phyloP scores from a whole-genome alignment of 1,140 invertebrate species.

The Schlechtendalia chinensis region DNA sequence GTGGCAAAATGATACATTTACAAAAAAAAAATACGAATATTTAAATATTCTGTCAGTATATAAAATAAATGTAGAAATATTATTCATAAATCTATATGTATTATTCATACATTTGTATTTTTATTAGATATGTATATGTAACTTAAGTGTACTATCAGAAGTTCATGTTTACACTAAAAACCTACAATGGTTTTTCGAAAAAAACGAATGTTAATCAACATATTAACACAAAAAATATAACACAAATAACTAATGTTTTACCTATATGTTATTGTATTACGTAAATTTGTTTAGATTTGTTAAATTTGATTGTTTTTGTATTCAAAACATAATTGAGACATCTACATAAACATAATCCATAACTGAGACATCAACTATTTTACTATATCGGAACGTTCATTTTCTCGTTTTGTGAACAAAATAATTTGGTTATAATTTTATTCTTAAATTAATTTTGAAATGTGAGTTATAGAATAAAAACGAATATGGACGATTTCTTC shows the following conservation, averaged over 20 bases:
- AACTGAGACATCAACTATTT: too few species aligned
- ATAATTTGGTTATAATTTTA: constrained; percentile 5
- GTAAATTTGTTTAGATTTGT: neutral
- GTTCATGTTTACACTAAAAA: constrained; percentile 15
- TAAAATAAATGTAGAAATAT: neutral
- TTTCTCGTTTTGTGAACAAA: neutral
- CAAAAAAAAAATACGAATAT: too few species aligned
- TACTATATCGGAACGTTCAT: constrained; percentile 10
- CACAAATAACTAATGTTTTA: neutral
- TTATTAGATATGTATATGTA: neutral
- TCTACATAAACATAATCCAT: too few species aligned
- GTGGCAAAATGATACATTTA: too few species aligned
- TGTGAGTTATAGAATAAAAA: too few species aligned
- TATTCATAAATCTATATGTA: neutral
- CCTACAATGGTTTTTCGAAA: constrained; percentile 26
- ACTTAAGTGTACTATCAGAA: constrained; percentile 12
- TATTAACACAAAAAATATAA: neutral
- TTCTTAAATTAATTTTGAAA: constrained; percentile 29
- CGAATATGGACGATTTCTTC: neutral
- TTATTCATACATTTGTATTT: constrained; percentile 34
- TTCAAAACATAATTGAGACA: too few species aligned
- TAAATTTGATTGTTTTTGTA: too few species aligned
- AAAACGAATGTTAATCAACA: neutral
- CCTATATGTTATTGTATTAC: constrained; percentile 36
- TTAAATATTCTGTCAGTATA: too few species aligned